phyloP scores from a whole-genome alignment of 2,113 vertebrate species.

The Syrmaticus mikado region DNA sequence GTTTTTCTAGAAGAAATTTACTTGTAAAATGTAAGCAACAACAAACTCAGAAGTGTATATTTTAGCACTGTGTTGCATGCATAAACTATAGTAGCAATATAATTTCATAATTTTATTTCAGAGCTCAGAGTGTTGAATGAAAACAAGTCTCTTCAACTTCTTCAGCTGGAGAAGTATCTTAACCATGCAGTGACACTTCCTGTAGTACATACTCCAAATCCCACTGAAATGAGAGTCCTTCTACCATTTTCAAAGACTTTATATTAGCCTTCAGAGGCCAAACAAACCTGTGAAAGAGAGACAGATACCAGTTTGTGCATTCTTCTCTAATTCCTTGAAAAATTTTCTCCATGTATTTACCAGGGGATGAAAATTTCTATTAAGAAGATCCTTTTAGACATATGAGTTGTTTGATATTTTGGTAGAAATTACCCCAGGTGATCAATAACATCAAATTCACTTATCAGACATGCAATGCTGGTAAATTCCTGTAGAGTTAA shows the following conservation, averaged over 20 bases:
- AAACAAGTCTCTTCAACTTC: not conserved
- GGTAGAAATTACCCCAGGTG: conserved; percentile 25
- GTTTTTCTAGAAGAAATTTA: not conserved
- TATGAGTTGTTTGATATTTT: conserved; percentile 34
- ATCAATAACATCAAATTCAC: conserved; percentile 40
- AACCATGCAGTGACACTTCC: not conserved
- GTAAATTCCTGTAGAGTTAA: conserved; percentile 40
- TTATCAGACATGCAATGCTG: conserved; percentile 32
- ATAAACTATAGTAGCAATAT: not conserved
- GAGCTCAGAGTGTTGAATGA: not conserved
- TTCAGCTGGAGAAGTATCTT: not conserved
- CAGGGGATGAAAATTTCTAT: not conserved
- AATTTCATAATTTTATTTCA: not conserved
- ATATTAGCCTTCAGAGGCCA: not conserved
- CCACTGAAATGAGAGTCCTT: not conserved
- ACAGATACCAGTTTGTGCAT: conserved; percentile 5
- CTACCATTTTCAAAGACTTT: not conserved
- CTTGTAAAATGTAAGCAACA: not conserved
- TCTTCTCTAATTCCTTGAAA: not conserved
- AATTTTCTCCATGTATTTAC: not conserved
- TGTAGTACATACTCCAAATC: not conserved
- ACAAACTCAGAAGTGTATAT: not conserved
- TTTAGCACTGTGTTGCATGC: not conserved
- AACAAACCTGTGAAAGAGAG: not conserved
- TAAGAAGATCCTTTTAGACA: not conserved